Evolutionary conservation across 2,888 invertebrate genomes (phyloP), one percentile per base, ranked within the genome.

Genomic region (Lucinisca nassula): DNA sequence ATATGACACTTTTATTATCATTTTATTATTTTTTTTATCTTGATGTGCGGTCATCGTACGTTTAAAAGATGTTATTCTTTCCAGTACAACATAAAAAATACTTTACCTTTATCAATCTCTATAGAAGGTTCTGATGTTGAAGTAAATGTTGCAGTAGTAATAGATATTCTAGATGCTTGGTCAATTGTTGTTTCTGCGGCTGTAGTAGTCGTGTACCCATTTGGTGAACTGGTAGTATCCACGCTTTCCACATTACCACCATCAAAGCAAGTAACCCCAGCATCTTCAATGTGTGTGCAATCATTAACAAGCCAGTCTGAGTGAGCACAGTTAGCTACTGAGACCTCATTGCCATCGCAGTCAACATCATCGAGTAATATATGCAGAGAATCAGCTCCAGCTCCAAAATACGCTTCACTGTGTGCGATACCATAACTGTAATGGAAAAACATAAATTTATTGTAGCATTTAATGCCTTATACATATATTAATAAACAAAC

Each of bases 241-340:
- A 70, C 61, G 27, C 27, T 21, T 27, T 21, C 30, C 78, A 4
- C n/a, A 10, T 38, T 24, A 38, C 14, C 40, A 6, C 14, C 38
- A 35, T 74, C 38, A 61, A 35, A 67, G 17, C 95, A 95, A 12
- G 78, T 77, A 17, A 98, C 97, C 2, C 97, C 97, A 0, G 97
- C 98, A 94, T 98, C 98, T 96, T 98, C 98, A 6, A 97, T 96
- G 94, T 98, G 98, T 84, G 97, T 97, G 95, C 98, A 98, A 95
- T 87, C 83, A 73, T 87, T 76, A 2, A 80, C 51, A 1, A 82
- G 38, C 87, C 87, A 87, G 38, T 83, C 97, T 96, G 97, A 97
- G 93, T 97, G 97, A 6, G 96, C 96, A 94, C 98, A 98, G 24
- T 97, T 96, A 76, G 97, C 97, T 27, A 98, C 92, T 73, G 96